Conservation (phyloP, 1,140 invertebrate species). For the Drosophila mojavensis region DNA sequence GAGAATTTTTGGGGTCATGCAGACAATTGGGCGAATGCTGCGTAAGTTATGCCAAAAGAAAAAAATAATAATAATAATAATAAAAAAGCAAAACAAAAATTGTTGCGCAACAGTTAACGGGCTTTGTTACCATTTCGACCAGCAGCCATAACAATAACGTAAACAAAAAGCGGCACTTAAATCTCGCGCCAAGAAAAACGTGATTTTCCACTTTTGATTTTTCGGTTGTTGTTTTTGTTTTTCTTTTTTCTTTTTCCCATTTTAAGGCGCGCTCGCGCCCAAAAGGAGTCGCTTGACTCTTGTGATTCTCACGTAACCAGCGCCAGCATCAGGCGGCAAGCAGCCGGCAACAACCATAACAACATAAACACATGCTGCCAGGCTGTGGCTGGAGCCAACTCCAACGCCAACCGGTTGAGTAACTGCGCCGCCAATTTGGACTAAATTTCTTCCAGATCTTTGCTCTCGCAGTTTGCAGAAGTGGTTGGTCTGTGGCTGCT, state of each 20-base stretch:
- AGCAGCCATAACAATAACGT: slow-evolving; percentile 48
- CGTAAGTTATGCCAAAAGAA: slow-evolving; percentile 63
- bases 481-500: slow-evolving; percentile 21
- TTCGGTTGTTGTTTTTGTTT: background rate
- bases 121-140: slow-evolving; percentile 66
- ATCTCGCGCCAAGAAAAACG: slow-evolving; percentile 75
- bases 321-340: slow-evolving; percentile 39
- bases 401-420: slow-evolving; percentile 62
- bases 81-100: slow-evolving; percentile 29
- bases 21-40: slow-evolving; percentile 30
- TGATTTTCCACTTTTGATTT: slow-evolving; percentile 78
- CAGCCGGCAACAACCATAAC: slow-evolving; percentile 30
- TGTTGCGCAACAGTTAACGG: slow-evolving; percentile 58
- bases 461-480: slow-evolving; percentile 36
- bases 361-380: slow-evolving; percentile 62
- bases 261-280: slow-evolving; percentile 58
- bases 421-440: slow-evolving; percentile 46
- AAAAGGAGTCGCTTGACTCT: slow-evolving; percentile 60
- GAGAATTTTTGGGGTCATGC: slow-evolving; percentile 61
- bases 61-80: background rate
- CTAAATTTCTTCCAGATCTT: slow-evolving; percentile 56
- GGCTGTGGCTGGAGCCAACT: slow-evolving; percentile 23
- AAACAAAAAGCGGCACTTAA: slow-evolving; percentile 61
- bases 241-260: slow-evolving; percentile 10
- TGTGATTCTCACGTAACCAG: slow-evolving; percentile 70